Base-by-base conservation (phyloP, 2,113 vertebrate species). In the Scortum barcoo region DNA sequence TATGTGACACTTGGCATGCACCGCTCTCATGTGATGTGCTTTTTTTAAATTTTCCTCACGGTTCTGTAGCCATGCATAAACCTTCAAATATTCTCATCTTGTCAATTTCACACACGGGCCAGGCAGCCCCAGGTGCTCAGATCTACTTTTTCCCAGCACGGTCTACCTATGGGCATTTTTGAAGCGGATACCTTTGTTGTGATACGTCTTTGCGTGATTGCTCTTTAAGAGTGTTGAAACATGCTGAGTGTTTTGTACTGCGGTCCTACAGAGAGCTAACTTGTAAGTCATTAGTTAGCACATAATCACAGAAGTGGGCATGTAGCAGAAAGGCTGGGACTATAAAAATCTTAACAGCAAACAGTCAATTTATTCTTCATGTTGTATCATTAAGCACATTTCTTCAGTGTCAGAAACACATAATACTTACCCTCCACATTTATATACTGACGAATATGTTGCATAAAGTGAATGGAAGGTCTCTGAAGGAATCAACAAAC, bases 31-130 rank as follows among this genome's bases (percentile, higher is more conserved):
- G 26, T 60, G 72, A 78, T 79, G 48, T 68, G 44, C 57, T 26
- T 85, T 72, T 48, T 62, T 44, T 13, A 3, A 14, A 58, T 61
- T 85, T 71, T 51, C 48, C 58, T 54, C 69, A 54, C 57, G 20
- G 60, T 70, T 76, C 58, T 71, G 61, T 53, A 73, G 53, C 68
- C 36, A n/a, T 65, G 76, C 63, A 81, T 75, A 83, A 86, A 77
- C 58, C 74, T 78, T 85, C 1, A 76, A 86, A 81, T 74, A 77
- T 86, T 74, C 28, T 53, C 72, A 50, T 24, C 70, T 88, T 86
- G 81, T 90, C 88, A 83, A 79, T 87, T 84, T 76, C 80, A 90
- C 80, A 65, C 81, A 63, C 11, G 2, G 74, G 70, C 66, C 81
- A 9, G 38, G 48, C 42, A 67, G 76, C 81, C 80, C 73, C 58